Conservation (phyloP, 2,797 vertebrate species). For the Semotilus atromaculatus region DNA sequence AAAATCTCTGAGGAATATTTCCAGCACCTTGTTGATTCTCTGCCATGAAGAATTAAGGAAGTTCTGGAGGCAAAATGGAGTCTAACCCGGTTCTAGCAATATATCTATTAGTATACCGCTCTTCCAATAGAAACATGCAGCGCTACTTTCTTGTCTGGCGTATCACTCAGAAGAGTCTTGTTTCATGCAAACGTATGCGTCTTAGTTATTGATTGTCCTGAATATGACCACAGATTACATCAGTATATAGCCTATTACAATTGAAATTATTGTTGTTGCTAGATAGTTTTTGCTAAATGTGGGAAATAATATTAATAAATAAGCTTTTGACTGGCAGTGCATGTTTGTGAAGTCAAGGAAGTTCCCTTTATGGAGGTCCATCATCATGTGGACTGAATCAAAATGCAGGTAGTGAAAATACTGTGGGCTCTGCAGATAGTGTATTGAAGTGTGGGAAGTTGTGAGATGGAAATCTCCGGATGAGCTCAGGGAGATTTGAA, state of each 20-base stretch:
- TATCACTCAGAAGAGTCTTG: not conserved
- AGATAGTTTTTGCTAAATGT: not conserved
- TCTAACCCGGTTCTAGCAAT: not conserved
- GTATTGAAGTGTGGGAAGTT: slow-evolving; percentile 25
- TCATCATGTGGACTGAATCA: slow-evolving; percentile 10
- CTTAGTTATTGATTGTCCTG: not conserved
- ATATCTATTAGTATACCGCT: not conserved
- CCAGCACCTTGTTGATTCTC: not conserved
- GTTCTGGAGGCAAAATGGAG: not conserved
- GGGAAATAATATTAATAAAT: not conserved
- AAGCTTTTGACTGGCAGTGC: not conserved
- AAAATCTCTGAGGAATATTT: not conserved
- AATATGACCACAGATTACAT: not conserved
- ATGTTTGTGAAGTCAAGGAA: slow-evolving; percentile 11
- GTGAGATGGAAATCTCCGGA: slow-evolving; percentile 37
- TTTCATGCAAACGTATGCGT: not conserved
- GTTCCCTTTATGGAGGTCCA: slow-evolving; percentile 4
- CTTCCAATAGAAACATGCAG: not conserved
- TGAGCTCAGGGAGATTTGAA: slow-evolving; percentile 20
- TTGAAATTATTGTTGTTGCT: not conserved
- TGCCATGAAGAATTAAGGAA: not conserved
- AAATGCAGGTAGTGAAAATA: slow-evolving; percentile 34
- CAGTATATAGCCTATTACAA: not conserved
- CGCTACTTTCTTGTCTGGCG: not conserved
- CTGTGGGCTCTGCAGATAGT: not conserved